Evolutionary conservation across 2,113 vertebrate genomes (phyloP).

Genomic region (Odontesthes bonariensis): DNA sequence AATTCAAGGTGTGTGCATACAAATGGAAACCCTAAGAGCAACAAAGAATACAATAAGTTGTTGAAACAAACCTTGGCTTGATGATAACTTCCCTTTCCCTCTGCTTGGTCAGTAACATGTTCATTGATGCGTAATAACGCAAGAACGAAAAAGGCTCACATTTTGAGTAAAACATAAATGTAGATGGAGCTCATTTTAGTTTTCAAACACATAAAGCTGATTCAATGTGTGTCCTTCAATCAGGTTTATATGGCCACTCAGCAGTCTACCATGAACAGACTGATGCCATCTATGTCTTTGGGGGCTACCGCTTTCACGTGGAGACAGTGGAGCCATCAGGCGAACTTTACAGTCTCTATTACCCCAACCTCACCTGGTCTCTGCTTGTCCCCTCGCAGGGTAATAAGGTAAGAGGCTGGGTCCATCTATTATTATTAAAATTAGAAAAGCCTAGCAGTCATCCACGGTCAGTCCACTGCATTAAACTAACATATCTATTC

Average conservation of each 20-base stretch:
- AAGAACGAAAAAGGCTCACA: background rate
- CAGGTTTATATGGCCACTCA: slow-evolving; percentile 92
- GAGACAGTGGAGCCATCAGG: slow-evolving; percentile 90
- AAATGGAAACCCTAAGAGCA: too few relatives aligned
- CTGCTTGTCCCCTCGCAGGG: slow-evolving; percentile 90
- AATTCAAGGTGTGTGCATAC: too few relatives aligned
- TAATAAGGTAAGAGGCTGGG: slow-evolving; percentile 83
- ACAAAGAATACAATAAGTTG: too few relatives aligned
- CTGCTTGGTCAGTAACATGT: background rate
- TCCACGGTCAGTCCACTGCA: background rate
- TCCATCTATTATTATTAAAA: background rate
- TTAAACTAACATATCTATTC: background rate
- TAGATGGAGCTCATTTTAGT: background rate
- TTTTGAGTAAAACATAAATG: background rate
- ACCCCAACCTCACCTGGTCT: slow-evolving; percentile 92
- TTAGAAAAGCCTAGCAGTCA: background rate
- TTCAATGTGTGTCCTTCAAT: background rate
- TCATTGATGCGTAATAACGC: background rate
- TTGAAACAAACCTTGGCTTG: too few relatives aligned
- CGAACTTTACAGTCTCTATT: slow-evolving; percentile 91
- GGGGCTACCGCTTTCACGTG: slow-evolving; percentile 92
- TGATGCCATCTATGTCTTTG: slow-evolving; percentile 91
- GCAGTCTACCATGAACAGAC: slow-evolving; percentile 91
- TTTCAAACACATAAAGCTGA: background rate
- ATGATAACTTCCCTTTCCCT: background rate